Percentiles rank a stretch among this genome's conserved stretches.
Evolutionary conservation across 2,113 vertebrate genomes (phyloP).

Genomic region (Peromyscus californicus): DNA sequence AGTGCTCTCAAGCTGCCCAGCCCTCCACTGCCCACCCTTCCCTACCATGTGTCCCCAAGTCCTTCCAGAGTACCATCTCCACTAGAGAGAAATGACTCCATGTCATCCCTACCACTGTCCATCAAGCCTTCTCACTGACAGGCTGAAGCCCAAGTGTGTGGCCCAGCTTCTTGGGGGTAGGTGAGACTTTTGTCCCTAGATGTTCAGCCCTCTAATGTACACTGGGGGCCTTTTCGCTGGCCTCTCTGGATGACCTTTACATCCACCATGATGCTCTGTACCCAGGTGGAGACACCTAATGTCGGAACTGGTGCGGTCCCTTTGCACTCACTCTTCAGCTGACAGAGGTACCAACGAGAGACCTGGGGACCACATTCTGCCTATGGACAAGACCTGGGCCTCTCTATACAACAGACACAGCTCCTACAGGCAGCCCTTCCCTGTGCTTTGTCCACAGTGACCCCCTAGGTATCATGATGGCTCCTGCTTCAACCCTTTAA

Average conservation of each 20-base stretch:
- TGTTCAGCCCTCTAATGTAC: too few relatives aligned
- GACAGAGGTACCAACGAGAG: neutral
- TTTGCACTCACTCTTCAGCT: neutral
- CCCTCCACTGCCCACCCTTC: neutral
- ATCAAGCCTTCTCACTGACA: neutral
- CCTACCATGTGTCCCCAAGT: neutral
- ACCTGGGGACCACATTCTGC: neutral
- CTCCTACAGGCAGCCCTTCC: neutral
- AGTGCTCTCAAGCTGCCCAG: neutral
- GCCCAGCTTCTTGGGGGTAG: too few relatives aligned
- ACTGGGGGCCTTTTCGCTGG: fast-evolving
- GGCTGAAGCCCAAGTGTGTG: neutral
- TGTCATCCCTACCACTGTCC: neutral
- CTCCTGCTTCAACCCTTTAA: neutral
- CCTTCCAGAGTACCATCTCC: neutral
- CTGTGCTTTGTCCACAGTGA: neutral
- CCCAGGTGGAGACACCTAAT: neutral
- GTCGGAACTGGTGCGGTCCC: neutral
- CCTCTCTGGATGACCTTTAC: neutral
- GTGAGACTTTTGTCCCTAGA: neutral
- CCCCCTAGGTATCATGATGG: too few relatives aligned
- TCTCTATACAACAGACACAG: too few relatives aligned
- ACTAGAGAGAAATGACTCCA: neutral
- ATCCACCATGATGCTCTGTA: neutral
- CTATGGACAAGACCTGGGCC: neutral